A percentile compares a stretch with the other conserved stretches of the same genome.
These are phyloP conservation scores for Eumacrocentrus americanus DNA, from an alignment of 2,888 invertebrate species.

Conservation along the genomic window DNA sequence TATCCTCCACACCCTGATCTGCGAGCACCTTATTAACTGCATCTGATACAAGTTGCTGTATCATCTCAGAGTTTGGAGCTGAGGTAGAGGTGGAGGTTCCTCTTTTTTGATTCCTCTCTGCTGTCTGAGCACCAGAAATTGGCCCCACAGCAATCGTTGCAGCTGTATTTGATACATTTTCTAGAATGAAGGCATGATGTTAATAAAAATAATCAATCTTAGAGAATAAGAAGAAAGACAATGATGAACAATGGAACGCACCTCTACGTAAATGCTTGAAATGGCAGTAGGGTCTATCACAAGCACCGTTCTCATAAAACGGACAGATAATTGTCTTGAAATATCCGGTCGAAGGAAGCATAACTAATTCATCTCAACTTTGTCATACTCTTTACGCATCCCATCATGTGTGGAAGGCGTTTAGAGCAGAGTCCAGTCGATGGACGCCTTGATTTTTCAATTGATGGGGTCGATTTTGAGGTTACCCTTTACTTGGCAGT, in stretches of 20 bases:
- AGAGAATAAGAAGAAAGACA: neutral
- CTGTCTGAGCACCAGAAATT: slow-evolving; percentile 30
- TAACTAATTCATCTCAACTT: slow-evolving; percentile 59
- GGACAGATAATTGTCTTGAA: slow-evolving; percentile 88
- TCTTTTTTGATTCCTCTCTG: slow-evolving; percentile 39
- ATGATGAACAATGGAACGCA: slow-evolving; percentile 40
- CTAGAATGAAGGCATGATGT: slow-evolving; percentile 33
- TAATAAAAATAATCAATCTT: slow-evolving; percentile 3
- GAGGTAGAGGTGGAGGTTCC: slow-evolving; percentile 39
- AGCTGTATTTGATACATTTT: slow-evolving; percentile 43
- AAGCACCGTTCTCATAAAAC: slow-evolving; percentile 78
- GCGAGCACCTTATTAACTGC: slow-evolving; percentile 69
- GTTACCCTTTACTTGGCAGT: slow-evolving; percentile 21
- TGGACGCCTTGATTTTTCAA: neutral
- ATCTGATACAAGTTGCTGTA: slow-evolving; percentile 68
- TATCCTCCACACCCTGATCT: slow-evolving; percentile 60
- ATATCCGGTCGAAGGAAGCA: slow-evolving; percentile 90
- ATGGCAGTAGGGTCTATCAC: slow-evolving; percentile 91
- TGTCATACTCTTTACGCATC: slow-evolving; percentile 14
- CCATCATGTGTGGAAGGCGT: slow-evolving; percentile 20
- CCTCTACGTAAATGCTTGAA: slow-evolving; percentile 85
- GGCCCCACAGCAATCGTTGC: slow-evolving; percentile 26
- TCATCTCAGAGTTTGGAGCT: slow-evolving; percentile 64
- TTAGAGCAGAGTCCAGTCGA: neutral
- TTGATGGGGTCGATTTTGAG: slow-evolving; percentile 1